A percentile compares a stretch with the other conserved stretches of the same genome.
phyloP scores from a whole-genome alignment of 2,888 invertebrate species.

The Terebella lapidaria region DNA sequence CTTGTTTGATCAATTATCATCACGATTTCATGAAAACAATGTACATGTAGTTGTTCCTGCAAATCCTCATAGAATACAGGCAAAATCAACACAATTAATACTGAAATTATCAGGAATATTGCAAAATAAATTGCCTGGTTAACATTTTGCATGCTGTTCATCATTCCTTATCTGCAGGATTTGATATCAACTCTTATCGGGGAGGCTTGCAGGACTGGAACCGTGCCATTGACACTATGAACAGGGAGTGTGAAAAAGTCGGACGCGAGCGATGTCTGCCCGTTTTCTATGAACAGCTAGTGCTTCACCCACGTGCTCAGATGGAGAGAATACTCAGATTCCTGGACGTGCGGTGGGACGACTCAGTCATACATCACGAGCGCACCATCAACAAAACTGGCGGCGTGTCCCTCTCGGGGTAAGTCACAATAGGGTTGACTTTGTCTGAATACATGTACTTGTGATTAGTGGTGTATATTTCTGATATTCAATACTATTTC shows the following conservation, averaged over 20 bases:
- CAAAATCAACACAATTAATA: too few species aligned
- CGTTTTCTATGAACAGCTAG: slow-evolving; percentile 95
- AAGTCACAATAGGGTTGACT: slow-evolving; percentile 49
- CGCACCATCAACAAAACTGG: slow-evolving; percentile 91
- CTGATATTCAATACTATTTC: too few species aligned
- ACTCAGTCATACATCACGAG: slow-evolving; percentile 94
- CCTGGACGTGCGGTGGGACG: slow-evolving; percentile 89
- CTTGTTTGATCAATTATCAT: too few species aligned
- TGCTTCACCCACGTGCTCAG: slow-evolving; percentile 79
- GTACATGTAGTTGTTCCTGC: too few species aligned
- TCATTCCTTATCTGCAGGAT: too few species aligned
- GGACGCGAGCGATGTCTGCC: slow-evolving; percentile 66
- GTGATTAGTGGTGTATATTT: too few species aligned
- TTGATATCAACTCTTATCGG: slow-evolving; percentile 86
- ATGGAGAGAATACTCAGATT: slow-evolving; percentile 71
- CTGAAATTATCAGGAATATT: too few species aligned
- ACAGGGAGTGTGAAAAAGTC: slow-evolving; percentile 37
- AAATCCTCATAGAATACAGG: too few species aligned
- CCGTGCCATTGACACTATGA: slow-evolving; percentile 82
- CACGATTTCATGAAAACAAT: too few species aligned
- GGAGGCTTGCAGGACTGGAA: slow-evolving; percentile 95
- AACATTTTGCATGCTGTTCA: too few species aligned
- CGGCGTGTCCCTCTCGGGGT: slow-evolving; percentile 93
- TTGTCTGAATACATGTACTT: too few species aligned
- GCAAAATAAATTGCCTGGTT: too few species aligned